These are phyloP conservation scores for Chlamydotis undulata DNA, from an alignment of 2,113 vertebrate species.

Conservation along the genomic window DNA sequence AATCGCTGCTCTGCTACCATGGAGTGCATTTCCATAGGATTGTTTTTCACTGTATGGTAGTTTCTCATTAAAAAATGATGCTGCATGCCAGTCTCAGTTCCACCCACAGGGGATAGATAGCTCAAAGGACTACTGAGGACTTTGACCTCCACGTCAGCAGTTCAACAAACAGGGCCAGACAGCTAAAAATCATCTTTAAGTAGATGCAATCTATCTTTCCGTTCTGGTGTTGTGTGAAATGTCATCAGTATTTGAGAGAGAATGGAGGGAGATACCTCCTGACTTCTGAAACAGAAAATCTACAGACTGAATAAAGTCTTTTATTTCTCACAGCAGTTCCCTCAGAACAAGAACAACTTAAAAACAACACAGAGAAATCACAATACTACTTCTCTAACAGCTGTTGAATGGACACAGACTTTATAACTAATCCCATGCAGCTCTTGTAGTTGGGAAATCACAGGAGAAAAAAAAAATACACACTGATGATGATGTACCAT, in stretches of 20 bases:
- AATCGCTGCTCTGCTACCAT: background rate
- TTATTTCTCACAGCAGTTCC: background rate
- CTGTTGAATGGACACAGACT: background rate
- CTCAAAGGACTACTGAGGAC: background rate
- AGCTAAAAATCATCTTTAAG: background rate
- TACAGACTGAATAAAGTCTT: background rate
- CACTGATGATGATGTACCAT: background rate
- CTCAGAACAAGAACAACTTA: background rate
- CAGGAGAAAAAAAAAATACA: background rate
- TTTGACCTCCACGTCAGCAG: conserved; percentile 28
- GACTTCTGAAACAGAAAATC: background rate
- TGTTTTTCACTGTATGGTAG: background rate
- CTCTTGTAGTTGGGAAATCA: background rate
- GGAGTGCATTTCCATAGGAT: background rate
- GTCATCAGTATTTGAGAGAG: background rate
- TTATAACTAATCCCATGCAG: background rate
- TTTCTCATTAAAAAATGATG: conserved; percentile 17
- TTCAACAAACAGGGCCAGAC: background rate
- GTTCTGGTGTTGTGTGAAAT: background rate
- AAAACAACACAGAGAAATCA: background rate
- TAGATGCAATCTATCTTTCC: background rate
- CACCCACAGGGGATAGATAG: background rate
- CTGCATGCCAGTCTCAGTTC: background rate
- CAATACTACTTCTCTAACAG: background rate
- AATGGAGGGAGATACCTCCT: background rate